Evolutionary conservation across 37 sponge, comb jelly and placozoan genomes (phyloP).

Genomic region (Theonella swinhoei): DNA sequence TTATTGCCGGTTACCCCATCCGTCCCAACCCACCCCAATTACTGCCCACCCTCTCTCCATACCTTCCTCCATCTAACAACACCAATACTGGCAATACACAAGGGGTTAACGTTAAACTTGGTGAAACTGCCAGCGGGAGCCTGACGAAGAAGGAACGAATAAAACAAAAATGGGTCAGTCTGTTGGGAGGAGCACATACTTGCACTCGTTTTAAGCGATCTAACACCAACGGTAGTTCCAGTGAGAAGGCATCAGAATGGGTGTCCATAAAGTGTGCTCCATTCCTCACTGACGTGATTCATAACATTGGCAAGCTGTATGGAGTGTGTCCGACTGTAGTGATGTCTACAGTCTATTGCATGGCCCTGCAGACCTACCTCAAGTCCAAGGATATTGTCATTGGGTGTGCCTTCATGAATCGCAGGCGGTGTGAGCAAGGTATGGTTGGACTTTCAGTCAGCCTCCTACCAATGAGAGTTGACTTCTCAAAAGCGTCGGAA

Average conservation of each 20-base stretch:
- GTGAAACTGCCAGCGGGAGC: neutral
- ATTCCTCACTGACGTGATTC: neutral
- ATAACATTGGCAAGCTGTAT: neutral
- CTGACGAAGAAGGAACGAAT: neutral
- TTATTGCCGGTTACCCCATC: neutral
- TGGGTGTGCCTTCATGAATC: neutral
- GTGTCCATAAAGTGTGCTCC: neutral
- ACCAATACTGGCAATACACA: too few relatives aligned
- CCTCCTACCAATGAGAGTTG: slow-evolving; percentile 21
- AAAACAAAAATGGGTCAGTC: neutral
- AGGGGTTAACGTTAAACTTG: neutral
- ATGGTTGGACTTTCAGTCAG: slow-evolving; percentile 17
- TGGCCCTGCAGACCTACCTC: neutral
- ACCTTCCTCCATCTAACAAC: too few relatives aligned
- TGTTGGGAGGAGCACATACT: neutral
- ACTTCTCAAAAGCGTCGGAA: neutral
- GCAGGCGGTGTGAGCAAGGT: neutral
- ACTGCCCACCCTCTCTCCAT: too few relatives aligned
- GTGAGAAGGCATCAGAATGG: neutral
- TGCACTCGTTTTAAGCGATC: neutral
- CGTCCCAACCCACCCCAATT: neutral
- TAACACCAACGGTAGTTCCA: too few relatives aligned
- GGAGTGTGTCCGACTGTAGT: neutral
- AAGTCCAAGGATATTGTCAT: neutral
- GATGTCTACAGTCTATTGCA: neutral